Evolutionary conservation across 2,797 vertebrate species (phyloP), one percentile per base, ranked within the genome.

Genomic region (Pygocentrus nattereri): DNA sequence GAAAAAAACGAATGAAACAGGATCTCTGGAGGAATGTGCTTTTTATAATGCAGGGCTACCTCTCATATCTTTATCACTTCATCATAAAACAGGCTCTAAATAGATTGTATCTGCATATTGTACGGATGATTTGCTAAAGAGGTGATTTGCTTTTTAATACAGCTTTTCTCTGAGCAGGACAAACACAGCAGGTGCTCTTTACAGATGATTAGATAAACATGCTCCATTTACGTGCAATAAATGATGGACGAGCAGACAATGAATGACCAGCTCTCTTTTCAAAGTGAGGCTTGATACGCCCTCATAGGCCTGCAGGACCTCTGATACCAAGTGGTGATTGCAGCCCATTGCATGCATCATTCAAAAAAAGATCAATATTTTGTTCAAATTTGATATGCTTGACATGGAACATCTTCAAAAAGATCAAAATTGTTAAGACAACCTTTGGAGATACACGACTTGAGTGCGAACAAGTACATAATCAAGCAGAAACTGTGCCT

Each of bases 91-190:
- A 7, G 11, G 27, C 50, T 69, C 44, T 72, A 76, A 83, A 76
- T 10, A 75, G 18, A 72, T 41, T 30, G 50, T 78, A 62, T 61
- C 49, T 78, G 72, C 69, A 64, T 19, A 50, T 64, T 31, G 70
- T 44, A 73, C 13, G 47, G 65, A 50, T 82, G 62, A 79, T 77
- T 68, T 69, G 82, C 74, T 78, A 80, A 86, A 84, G 62, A 79
- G 64, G 79, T 80, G 74, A 86, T 84, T 80, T 79, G 31, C 47
- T 84, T 82, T 86, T 84, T 82, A 82, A 80, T 82, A 52, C 70
- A 78, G 23, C 2, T 75, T 77, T 82, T 71, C 65, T 80, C 23
- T 47, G 61, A 78, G 71, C 59, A 76, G 38, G 70, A 78, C 58
- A 61, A 76, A 83, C 68, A 61, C 74, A 84, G 82, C 79, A 75